Base-by-base conservation (phyloP, 2,888 invertebrate genomes). In the Scaptomyza polygonia region DNA sequence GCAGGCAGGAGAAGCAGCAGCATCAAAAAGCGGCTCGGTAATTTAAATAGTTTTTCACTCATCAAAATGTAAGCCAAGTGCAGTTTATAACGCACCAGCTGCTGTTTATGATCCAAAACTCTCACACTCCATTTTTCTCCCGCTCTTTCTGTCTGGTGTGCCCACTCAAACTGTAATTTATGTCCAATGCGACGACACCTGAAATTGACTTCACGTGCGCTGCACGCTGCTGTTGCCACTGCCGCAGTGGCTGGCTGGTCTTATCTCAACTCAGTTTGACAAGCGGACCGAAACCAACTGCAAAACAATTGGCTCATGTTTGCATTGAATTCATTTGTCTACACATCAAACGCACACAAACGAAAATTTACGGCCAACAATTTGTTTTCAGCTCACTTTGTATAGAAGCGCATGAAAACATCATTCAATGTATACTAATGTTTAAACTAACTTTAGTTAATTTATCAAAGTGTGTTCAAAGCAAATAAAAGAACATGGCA, bases 141-240 rank as follows among this genome's bases (percentile, higher is more conserved):
- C 36, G 9, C 11, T 48, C 30, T 21, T 43, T 1, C 52, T 62
- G 47, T 69, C 55, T 67, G 56, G 67, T 66, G 71, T 67, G 69
- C 67, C 72, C 72, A 83, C 68, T 80, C 68, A 83, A 83, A 80
- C 73, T 76, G 82, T 83, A 76, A 82, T 82, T 82, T 86, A 82
- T 82, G 86, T 78, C 18, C 54, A 9, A 39, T 16, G 9, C 72
- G 71, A 72, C 72, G 71, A 72, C 83, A 86, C 79, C 71, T 82
- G 75, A 78, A 83, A 83, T 83, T 76, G 86, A 86, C 82, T 83
- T 63, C 86, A 80, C 73, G 78, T 83, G 72, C 59, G 72, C 57
- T 67, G 68, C 32, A 16, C 9, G 36, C 36, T 14, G 34, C n/a
- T 34, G 27, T 25, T 32, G 36, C 34, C 49, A 45, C n/a, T 27